Conservation (phyloP, 2,113 vertebrate genomes). For the Grammomys surdaster region DNA sequence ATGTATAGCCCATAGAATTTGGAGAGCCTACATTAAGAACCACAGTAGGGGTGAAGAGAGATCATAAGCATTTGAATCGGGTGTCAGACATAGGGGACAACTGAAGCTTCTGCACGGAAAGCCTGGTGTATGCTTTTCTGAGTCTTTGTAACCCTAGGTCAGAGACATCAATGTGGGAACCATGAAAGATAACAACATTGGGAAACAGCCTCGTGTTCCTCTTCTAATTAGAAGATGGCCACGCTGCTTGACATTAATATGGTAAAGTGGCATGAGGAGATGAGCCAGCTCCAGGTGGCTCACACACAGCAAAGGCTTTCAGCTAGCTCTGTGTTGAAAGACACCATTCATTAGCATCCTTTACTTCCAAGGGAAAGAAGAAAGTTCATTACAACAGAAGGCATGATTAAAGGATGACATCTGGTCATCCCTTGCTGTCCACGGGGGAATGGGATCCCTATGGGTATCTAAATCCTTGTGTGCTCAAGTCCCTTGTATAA, state of each 20-base stretch:
- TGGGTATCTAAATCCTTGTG: neutral
- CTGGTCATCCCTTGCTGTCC: too few species aligned
- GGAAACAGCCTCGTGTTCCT: neutral
- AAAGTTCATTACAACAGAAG: neutral
- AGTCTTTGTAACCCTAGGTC: constrained; percentile 69
- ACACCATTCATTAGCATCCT: neutral
- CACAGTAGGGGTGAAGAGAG: constrained; percentile 72
- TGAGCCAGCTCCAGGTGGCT: neutral
- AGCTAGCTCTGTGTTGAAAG: neutral
- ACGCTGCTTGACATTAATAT: neutral
- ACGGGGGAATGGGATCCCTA: neutral
- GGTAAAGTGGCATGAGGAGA: neutral
- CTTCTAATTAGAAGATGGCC: neutral
- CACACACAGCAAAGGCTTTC: neutral
- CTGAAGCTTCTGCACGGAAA: constrained; percentile 67
- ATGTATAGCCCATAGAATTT: neutral
- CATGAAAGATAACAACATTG: neutral
- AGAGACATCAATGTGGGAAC: constrained; percentile 2
- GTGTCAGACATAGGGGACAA: constrained; percentile 80
- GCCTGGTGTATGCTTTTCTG: constrained; percentile 73
- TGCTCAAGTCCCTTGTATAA: neutral
- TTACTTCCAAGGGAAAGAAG: neutral
- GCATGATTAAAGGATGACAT: constrained; percentile 32
- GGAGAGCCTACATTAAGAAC: neutral
- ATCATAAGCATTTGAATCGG: constrained; percentile 81